Evolutionary conservation across 2,888 invertebrate species (phyloP).

Genomic region (Phragmatobia fuliginosa): DNA sequence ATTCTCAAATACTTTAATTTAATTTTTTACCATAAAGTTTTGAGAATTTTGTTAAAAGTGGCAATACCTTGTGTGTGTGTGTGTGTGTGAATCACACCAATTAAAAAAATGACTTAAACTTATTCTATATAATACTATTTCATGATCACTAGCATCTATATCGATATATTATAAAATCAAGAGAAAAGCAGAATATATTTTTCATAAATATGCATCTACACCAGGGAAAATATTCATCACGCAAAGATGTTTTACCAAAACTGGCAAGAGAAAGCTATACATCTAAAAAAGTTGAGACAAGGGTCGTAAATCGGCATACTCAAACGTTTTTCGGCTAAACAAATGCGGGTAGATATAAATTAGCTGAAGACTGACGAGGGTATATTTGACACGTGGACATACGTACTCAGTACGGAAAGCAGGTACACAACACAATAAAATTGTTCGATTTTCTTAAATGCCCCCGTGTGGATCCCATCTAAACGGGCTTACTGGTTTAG

Average conservation of each 20-base stretch:
- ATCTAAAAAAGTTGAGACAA: conserved; percentile 74
- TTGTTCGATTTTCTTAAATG: background rate
- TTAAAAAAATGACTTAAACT: no score
- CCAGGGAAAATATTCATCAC: conserved; percentile 13
- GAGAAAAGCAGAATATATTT: background rate
- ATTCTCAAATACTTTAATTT: no score
- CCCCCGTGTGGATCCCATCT: background rate
- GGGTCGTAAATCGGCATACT: conserved; percentile 74
- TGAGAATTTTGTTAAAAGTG: no score
- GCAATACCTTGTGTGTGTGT: no score
- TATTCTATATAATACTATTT: no score
- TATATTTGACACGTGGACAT: conserved; percentile 64
- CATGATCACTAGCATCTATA: no score
- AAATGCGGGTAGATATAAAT: conserved; percentile 78
- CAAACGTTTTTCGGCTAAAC: conserved; percentile 82
- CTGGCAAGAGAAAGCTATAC: conserved; percentile 62
- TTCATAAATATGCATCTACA: background rate
- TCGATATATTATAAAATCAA: no score
- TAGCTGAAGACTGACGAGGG: conserved; percentile 81
- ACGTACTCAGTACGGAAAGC: conserved; percentile 39
- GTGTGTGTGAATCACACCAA: no score
- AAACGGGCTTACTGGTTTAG: no score
- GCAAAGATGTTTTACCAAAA: conserved; percentile 28
- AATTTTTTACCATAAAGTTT: no score
- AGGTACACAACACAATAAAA: conserved; percentile 13